These are phyloP conservation scores for Sciurus niger DNA, from an alignment of 2,113 vertebrate species.

Conservation along the genomic window DNA sequence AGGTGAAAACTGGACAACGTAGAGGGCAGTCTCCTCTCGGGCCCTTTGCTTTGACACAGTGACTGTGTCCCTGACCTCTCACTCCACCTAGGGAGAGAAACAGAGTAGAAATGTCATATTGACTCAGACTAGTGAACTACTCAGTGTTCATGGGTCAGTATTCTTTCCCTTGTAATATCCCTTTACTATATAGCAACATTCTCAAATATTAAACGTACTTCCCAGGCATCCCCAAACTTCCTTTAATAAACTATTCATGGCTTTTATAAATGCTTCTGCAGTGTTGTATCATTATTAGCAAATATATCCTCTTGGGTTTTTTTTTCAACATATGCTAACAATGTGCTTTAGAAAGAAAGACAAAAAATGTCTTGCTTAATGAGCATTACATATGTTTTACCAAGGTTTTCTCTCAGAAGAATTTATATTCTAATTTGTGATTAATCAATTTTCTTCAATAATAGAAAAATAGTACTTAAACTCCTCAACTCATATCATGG, in stretches of 20 bases:
- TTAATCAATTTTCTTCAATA: slow-evolving; percentile 25
- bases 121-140: neutral
- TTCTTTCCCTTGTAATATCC: neutral
- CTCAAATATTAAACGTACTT: neutral
- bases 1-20: neutral
- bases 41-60: neutral
- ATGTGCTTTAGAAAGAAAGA: neutral
- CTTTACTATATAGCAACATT: neutral
- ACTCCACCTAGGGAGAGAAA: neutral
- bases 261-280: neutral
- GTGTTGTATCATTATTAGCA: neutral
- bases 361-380: neutral
- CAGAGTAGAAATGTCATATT: neutral
- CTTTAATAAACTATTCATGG: neutral
- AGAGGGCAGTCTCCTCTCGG: neutral
- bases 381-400: neutral
- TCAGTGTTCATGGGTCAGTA: neutral
- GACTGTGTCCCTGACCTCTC: neutral
- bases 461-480: neutral
- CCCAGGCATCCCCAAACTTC: neutral
- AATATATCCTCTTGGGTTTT: neutral
- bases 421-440: neutral
- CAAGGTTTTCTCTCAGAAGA: neutral
- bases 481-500: neutral
- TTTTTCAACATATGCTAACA: neutral